Base-by-base conservation (phyloP, 92 coral and sea anemone species). In the Isaurus tuberculatus region DNA sequence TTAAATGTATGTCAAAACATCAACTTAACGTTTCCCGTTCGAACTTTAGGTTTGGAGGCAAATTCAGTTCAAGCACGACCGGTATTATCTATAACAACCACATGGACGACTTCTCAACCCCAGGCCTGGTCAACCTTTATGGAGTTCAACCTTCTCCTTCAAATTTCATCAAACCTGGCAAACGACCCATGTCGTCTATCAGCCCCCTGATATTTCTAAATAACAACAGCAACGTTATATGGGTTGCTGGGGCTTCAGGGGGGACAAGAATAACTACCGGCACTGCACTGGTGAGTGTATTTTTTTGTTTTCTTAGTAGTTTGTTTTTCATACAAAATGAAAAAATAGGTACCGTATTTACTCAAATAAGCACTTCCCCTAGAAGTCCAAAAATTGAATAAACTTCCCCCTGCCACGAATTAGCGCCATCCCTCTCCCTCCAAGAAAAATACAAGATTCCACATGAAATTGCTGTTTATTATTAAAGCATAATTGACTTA, bases 101-200 rank as follows among this genome's bases (percentile, higher is more conserved):
- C 73, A 95, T 95, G 98, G 98, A 94, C 60, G 98, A 96, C 88
- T 96, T 96, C 66, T 94, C 99, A 15, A 96, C 98, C 16, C 99
- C 99, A n/a, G 98, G 95, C 10, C 53, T 34, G 53, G 86, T 44
- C 78, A 96, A 96, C 53, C 84, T 87, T 10, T 96, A 79, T 60
- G 99, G 98, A 9, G 88, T 94, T n/a, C 83, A 84, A 67, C 99
- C 99, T 1, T 96, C 99, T 19, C 75, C 85, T 4, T 92, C 93
- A 43, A 96, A 96, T 87, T 94, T 77, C 68, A 94, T 92, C 85
- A 30, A 32, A 19, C 95, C 97, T 28, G 88, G 97, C 68, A 96
- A 94, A 86, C 90, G 99, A 2, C 99, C 99, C 6, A 81, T 94
- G 93, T 96, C 99, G 0, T 96, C 99, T 13, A 90, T 88, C 85